Percentiles rank a stretch among this genome's conserved stretches.
Evolutionary conservation across 2,888 invertebrate genomes (phyloP).

Genomic region (Homarus gammarus): DNA sequence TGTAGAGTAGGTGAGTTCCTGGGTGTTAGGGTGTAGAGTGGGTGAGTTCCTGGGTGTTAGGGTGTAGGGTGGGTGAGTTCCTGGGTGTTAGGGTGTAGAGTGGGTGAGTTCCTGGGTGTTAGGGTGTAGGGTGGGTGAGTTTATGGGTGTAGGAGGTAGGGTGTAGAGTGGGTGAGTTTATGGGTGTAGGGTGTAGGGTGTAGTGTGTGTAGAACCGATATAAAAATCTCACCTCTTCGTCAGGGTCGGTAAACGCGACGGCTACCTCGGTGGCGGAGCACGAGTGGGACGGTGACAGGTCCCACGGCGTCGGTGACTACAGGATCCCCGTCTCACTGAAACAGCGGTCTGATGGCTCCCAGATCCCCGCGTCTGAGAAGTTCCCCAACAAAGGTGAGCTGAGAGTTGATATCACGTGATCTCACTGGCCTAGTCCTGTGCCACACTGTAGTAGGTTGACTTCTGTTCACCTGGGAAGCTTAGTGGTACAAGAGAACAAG

Average conservation of each 20-base stretch:
- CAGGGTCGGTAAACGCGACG: constrained; percentile 52
- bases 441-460: no score
- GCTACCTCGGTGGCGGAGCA: constrained; percentile 54
- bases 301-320: constrained; percentile 68
- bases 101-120: constrained; percentile 29
- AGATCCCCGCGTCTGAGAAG: constrained; percentile 39
- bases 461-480: no score
- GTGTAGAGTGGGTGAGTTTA: neutral
- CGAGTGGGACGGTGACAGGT: constrained; percentile 69
- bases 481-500: no score
- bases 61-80: neutral
- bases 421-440: no score
- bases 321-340: constrained; percentile 61
- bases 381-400: constrained; percentile 71
- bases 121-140: neutral
- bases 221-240: no score
- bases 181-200: no score
- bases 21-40: no score
- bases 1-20: neutral
- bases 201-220: no score
- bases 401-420: neutral
- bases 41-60: neutral
- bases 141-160: no score
- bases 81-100: no score
- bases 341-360: constrained; percentile 30